Base-by-base conservation (phyloP, 2,888 invertebrate genomes). In the Platycnemis pennipes region DNA sequence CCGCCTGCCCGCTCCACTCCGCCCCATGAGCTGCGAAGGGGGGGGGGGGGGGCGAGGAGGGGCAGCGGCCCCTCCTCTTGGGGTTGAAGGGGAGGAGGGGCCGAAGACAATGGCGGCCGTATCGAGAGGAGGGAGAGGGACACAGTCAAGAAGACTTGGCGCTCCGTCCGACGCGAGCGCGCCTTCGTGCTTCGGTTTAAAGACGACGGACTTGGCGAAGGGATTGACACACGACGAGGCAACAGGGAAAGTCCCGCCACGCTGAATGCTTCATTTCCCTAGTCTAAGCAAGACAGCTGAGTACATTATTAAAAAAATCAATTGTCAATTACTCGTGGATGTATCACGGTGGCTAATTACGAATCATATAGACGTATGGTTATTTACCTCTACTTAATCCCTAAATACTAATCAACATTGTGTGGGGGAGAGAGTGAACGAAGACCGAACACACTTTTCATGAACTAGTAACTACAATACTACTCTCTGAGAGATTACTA, bases 31-130 rank as follows among this genome's bases (percentile, higher is more conserved):
- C 0, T 19, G 49, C 16, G 26, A 63, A 11, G 77, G 63, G 13
- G 11, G 16, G 11, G 13, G 37, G 37, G 77, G 37, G 37, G 77
- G 37, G 37, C 4, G 77, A 1, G 31, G 77, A 3, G 37, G 13
- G 37, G 4, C 63, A 22, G 26, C 63, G 16, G 7, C 63, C 63
- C 19, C 63, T 53, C 53, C 53, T 53, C 53, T 2, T 11, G 53
- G 53, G 13, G 53, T 8, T 63, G 63, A 63, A 31, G 37, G 77
- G 31, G 37, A 16, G n/a, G 31, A n/a, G 31, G 56, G 56, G 69
- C 8, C 37, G 77, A 77, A 77, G 77, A 77, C 77, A 77, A 77
- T 77, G 77, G 77, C 77, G 77, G 31, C 77, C 77, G n/a, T n/a
- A 13, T 37, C 31, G 77, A 77, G 31, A 77, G 31, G 77, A 77